Evolutionary conservation across 2,113 vertebrate species (phyloP).

Genomic region (Egretta garzetta): DNA sequence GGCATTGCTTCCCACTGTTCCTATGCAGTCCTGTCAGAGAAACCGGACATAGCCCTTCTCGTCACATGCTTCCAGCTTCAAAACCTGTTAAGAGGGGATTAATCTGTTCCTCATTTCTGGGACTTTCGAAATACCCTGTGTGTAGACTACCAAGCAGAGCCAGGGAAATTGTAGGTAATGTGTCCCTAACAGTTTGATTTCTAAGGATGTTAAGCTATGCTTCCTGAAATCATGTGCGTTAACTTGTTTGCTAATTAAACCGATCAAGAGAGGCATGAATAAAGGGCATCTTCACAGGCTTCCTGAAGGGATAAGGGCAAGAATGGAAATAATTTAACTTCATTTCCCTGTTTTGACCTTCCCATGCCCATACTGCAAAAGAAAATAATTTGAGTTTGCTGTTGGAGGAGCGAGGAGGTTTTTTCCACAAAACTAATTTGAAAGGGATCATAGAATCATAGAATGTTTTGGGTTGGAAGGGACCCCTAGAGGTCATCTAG

Average conservation of each 20-base stretch:
- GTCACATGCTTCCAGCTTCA: background rate
- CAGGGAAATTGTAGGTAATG: fast-evolving
- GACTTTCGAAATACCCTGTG: fast-evolving
- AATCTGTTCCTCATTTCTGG: background rate
- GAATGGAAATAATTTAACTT: background rate
- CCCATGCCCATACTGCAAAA: background rate
- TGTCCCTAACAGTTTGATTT: background rate
- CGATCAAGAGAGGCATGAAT: background rate
- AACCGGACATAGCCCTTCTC: background rate
- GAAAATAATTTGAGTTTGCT: background rate
- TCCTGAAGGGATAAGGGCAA: background rate
- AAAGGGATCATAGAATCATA: background rate
- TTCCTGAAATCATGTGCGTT: background rate
- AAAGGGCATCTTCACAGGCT: background rate
- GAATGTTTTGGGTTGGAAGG: too few species aligned
- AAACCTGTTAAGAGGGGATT: background rate
- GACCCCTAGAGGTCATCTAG: too few species aligned
- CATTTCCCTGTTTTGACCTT: background rate
- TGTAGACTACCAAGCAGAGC: background rate
- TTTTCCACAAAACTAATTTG: background rate
- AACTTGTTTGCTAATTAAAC: background rate
- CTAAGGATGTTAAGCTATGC: background rate
- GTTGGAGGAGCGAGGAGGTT: background rate
- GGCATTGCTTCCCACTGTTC: fast-evolving
- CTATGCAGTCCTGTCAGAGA: fast-evolving